phyloP scores from a whole-genome alignment of 2,888 invertebrate species.

The Drosophila fulvimacula region DNA sequence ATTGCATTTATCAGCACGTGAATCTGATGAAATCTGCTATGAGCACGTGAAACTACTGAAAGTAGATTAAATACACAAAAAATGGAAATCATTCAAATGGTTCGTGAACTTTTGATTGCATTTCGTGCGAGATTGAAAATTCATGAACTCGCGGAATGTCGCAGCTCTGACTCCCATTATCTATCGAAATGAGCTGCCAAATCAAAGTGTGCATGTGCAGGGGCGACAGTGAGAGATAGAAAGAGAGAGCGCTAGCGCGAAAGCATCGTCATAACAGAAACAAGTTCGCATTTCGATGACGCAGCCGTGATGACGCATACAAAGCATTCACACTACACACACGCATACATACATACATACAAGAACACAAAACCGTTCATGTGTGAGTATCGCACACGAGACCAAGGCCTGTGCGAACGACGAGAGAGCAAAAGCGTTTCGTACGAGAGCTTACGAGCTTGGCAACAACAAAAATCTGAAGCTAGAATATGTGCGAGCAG shows the following conservation, averaged over 20 bases:
- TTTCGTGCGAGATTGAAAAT: constrained; percentile 50
- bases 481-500: constrained; percentile 38
- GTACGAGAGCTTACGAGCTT: constrained; percentile 61
- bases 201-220: background rate
- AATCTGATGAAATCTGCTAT: background rate
- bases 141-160: constrained; percentile 41
- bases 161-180: constrained; percentile 11
- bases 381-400: constrained; percentile 20
- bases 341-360: background rate
- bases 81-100: constrained; percentile 12
- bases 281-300: constrained; percentile 60
- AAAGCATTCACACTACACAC: constrained; percentile 3
- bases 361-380: background rate
- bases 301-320: constrained; percentile 69
- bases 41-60: background rate
- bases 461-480: constrained; percentile 66
- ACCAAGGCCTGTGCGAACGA: constrained; percentile 36
- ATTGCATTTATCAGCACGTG: background rate
- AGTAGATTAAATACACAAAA: constrained; percentile 7
- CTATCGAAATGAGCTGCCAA: constrained; percentile 16
- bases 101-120: constrained; percentile 35
- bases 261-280: constrained; percentile 54
- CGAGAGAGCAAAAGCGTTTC: constrained; percentile 25
- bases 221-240: background rate
- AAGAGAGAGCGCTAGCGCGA: background rate